These are phyloP conservation scores for Pipistrellus pipistrellus DNA, from an alignment of 2,797 vertebrate genomes.

Conservation along the genomic window DNA sequence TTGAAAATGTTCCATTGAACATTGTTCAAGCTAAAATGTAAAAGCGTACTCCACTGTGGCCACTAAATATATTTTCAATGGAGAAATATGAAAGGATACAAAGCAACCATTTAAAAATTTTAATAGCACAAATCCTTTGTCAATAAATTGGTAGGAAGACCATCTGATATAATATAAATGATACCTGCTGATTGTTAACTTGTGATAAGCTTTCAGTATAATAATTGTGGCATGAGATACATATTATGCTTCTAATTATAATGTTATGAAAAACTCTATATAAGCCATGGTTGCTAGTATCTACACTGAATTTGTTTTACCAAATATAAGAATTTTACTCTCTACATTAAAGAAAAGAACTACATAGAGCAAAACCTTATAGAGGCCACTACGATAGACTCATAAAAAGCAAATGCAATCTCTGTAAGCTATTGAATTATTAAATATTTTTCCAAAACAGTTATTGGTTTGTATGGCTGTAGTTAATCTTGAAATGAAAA, in stretches of 20 bases:
- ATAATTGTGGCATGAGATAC: slow-evolving; percentile 53
- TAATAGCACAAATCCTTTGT: slow-evolving; percentile 73
- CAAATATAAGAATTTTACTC: slow-evolving; percentile 60
- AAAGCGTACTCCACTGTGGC: background rate
- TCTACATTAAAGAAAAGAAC: slow-evolving; percentile 65
- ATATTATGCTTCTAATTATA: slow-evolving; percentile 47
- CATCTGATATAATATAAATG: slow-evolving; percentile 75
- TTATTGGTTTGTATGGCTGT: background rate
- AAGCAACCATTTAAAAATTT: slow-evolving; percentile 42
- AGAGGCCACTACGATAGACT: background rate
- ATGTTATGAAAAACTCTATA: slow-evolving; percentile 53
- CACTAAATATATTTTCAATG: background rate
- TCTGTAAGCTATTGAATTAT: slow-evolving; percentile 4
- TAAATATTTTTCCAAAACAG: slow-evolving; percentile 46
- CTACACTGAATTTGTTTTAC: slow-evolving; percentile 44
- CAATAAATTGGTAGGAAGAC: slow-evolving; percentile 74
- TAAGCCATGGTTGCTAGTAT: slow-evolving; percentile 46
- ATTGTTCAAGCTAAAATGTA: slow-evolving; percentile 27
- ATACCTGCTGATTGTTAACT: slow-evolving; percentile 74
- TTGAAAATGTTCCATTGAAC: background rate
- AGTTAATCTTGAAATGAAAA: slow-evolving; percentile 43
- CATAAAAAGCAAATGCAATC: background rate
- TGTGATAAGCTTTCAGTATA: slow-evolving; percentile 75
- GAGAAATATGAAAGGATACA: background rate
- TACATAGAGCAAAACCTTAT: background rate